Evolutionary conservation across 2,113 vertebrate species (phyloP).

Genomic region (Bos javanicus): DNA sequence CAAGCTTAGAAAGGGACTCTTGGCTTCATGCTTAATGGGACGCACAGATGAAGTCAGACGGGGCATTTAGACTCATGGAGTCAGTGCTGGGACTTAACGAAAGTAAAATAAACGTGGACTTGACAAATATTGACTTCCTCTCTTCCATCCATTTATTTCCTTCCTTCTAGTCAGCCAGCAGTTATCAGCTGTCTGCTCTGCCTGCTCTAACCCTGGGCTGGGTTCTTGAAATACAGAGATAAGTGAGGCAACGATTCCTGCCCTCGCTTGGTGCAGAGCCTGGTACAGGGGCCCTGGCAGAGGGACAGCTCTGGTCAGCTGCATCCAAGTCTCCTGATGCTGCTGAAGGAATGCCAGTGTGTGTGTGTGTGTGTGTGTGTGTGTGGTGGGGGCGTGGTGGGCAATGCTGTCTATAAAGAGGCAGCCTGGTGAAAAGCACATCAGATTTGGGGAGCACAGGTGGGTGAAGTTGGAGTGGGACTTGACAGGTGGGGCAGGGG

Average conservation of each 20-base stretch:
- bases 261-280: background rate
- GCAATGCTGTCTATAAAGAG: too few relatives aligned
- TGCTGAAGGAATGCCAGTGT: background rate
- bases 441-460: background rate
- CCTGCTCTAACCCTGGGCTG: background rate
- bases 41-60: background rate
- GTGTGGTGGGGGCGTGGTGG: background rate
- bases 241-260: background rate
- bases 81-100: background rate
- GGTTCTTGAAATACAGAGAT: background rate
- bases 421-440: background rate
- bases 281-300: background rate
- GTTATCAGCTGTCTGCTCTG: background rate
- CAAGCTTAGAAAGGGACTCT: background rate
- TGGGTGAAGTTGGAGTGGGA: background rate
- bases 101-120: background rate
- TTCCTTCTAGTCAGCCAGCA: background rate
- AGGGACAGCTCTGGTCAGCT: background rate
- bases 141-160: background rate
- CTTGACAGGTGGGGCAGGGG: background rate
- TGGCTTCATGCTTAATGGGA: background rate
- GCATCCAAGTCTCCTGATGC: accelerated
- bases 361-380: too few relatives aligned
- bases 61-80: background rate
- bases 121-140: background rate